Base-by-base conservation (phyloP, 2,888 invertebrate genomes). In the Abrostola tripartita region DNA sequence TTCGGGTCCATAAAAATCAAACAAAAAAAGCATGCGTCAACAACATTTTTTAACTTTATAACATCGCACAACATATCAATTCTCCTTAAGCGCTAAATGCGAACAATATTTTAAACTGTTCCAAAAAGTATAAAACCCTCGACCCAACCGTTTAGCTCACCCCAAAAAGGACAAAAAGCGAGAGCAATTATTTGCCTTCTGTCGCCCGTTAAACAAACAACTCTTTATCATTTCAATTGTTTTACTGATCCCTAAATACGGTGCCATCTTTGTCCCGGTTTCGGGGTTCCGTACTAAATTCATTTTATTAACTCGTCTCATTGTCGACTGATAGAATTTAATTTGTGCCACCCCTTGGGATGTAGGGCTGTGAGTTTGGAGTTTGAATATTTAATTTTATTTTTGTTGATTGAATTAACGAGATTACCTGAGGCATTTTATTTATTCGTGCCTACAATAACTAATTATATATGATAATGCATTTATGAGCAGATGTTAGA, bases 281-380 rank as follows among this genome's bases (percentile, higher is more conserved):
- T 88, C 85, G 81, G 85, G 91, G 88, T 85, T 86, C 89, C 85
- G 88, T 82, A 85, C 86, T 87, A 87, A 92, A 92, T 92, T 93
- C 89, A 88, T 92, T 94, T 92, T 93, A 94, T 93, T 93, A 94
- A 94, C 92, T 93, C 91, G 89, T 92, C 93, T 93, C 94, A 93
- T 93, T 89, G 91, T 90, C 86, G 86, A 81, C 90, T 91, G 91
- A 93, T 92, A 93, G 90, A 94, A 94, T 94, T 92, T 88, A 93
- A 93, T 92, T 93, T 91, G 90, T 77, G 86, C 84, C 88, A 88
- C 90, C 92, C 90, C 83, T 89, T 70, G 66, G 57, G 49, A 50
- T 54, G 37, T 78, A 92, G 92, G 92, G 92, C 61, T 92, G 90
- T 24, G 55, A 1, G 65, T 60, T 24, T 24, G 24, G 24, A 24